A percentile compares a stretch with the other conserved stretches of the same genome.
Conservation (phyloP, 2,797 vertebrate species). For the Steatocranus sp. region DNA sequence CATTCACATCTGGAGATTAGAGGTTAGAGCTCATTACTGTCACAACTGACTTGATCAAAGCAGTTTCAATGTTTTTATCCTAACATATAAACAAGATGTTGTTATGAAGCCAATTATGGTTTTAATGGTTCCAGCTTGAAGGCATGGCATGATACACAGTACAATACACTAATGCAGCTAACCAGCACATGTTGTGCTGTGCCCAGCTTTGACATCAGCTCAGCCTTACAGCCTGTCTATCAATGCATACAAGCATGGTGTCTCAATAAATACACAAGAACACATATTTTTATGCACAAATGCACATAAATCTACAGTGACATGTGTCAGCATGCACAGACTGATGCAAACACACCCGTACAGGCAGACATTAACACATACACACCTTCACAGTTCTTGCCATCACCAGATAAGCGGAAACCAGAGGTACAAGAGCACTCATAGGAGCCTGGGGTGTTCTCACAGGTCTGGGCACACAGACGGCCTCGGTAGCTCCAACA, state of each 20-base stretch:
- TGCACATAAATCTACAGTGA: constrained; percentile 18
- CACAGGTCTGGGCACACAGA: constrained; percentile 93
- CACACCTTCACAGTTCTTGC: constrained; percentile 80
- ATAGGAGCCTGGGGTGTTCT: constrained; percentile 94
- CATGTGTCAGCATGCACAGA: constrained; percentile 38
- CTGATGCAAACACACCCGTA: constrained; percentile 35
- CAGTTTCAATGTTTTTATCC: constrained; percentile 18
- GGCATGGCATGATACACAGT: constrained; percentile 4
- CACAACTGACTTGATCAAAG: constrained; percentile 35
- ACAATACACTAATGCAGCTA: background rate
- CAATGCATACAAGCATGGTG: background rate
- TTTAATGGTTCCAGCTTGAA: constrained; percentile 24
- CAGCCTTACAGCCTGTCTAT: background rate
- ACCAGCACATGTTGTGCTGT: background rate
- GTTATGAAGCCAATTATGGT: constrained; percentile 45
- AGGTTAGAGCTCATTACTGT: constrained; percentile 46
- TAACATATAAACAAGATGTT: constrained; percentile 30
- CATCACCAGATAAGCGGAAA: constrained; percentile 84
- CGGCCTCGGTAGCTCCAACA: constrained; percentile 92
- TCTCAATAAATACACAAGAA: background rate
- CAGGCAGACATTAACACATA: constrained; percentile 21
- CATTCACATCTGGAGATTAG: constrained; percentile 85
- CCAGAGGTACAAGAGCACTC: constrained; percentile 88
- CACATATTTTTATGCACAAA: constrained; percentile 34
- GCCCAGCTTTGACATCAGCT: constrained; percentile 3